phyloP scores from a whole-genome alignment of 2,888 invertebrate species.

The Colostygia pectinataria region DNA sequence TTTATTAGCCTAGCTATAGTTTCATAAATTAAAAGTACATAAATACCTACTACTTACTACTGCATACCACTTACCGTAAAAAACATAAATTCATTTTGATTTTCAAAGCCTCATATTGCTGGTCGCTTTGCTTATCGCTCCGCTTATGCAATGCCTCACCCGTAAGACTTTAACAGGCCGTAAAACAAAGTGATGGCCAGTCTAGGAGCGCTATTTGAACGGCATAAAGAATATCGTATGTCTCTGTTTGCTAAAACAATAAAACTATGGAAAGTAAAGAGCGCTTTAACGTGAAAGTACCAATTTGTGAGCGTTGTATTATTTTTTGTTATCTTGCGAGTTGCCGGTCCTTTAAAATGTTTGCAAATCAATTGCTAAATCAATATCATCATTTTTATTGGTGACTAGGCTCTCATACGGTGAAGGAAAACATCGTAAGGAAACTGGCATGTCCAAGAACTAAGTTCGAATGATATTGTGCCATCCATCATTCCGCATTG shows the following conservation, averaged over 20 bases:
- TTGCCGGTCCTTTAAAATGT: conserved; percentile 21
- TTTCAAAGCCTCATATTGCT: not conserved
- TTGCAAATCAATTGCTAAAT: conserved; percentile 16
- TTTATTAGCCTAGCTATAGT: too few relatives aligned
- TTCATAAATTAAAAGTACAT: too few relatives aligned
- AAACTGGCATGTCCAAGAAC: too few relatives aligned
- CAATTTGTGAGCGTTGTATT: conserved; percentile 32
- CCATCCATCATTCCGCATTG: too few relatives aligned
- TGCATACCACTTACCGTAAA: too few relatives aligned
- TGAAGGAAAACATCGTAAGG: too few relatives aligned
- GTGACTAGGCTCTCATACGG: too few relatives aligned
- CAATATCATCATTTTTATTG: not conserved
- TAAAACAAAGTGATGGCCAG: conserved; percentile 48
- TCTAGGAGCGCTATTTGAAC: conserved; percentile 39
- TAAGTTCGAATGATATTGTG: too few relatives aligned
- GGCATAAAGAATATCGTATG: conserved; percentile 46
- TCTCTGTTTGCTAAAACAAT: conserved; percentile 49
- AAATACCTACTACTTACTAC: too few relatives aligned
- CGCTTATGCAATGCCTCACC: not conserved
- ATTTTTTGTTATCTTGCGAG: conserved; percentile 25
- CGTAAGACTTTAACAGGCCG: conserved; percentile 38
- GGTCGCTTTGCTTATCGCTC: conserved; percentile 10
- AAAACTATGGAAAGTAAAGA: conserved; percentile 36
- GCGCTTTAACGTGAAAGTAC: conserved; percentile 34
- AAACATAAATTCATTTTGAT: not conserved